phyloP scores from a whole-genome alignment of 2,113 vertebrate species.

The Macrotus californicus region DNA sequence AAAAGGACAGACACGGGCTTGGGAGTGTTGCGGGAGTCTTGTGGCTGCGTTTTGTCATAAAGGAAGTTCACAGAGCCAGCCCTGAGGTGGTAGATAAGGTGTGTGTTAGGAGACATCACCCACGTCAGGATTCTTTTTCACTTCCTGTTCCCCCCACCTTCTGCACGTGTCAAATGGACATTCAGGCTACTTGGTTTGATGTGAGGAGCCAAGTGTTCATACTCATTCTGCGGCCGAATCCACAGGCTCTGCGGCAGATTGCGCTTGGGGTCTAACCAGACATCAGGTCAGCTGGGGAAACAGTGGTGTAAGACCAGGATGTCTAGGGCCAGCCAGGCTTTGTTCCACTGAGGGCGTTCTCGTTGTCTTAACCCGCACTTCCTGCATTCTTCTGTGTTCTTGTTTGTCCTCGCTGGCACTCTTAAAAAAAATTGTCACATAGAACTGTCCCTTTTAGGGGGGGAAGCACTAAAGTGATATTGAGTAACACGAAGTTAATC shows the following conservation, averaged over 20 bases:
- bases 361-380: not conserved
- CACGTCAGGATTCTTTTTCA: not conserved
- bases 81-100: not conserved
- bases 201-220: not conserved
- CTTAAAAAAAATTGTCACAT: not conserved
- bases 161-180: not conserved
- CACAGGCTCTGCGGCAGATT: not conserved
- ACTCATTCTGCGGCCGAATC: not conserved
- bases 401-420: not conserved
- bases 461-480: not conserved
- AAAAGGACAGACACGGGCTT: not conserved
- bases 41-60: not conserved
- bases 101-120: not conserved
- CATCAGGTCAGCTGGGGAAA: not conserved
- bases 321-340: not conserved
- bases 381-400: not conserved
- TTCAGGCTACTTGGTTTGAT: not conserved
- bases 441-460: not conserved
- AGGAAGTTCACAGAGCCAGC: not conserved
- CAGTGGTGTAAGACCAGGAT: not conserved
- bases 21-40: not conserved
- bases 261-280: not conserved
- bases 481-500: not conserved
- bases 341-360: not conserved
- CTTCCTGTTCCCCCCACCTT: not conserved